These are phyloP conservation scores for Ganaspis brasiliensis DNA, from an alignment of 2,888 invertebrate species.

Conservation along the genomic window DNA sequence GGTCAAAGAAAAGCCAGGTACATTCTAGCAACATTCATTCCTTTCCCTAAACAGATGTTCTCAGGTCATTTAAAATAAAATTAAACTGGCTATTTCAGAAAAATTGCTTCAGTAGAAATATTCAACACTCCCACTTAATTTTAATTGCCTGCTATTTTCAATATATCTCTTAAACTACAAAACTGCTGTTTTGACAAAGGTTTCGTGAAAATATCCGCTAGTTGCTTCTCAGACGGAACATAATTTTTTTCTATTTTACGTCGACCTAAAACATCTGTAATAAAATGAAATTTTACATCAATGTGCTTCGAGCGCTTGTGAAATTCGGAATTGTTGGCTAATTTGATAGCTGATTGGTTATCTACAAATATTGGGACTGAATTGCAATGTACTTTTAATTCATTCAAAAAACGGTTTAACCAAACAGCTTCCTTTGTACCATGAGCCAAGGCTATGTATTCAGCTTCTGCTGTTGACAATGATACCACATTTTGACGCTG, in stretches of 20 bases:
- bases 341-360: constrained; percentile 56
- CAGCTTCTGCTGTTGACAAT: constrained; percentile 59
- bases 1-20: too few relatives aligned
- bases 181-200: not conserved
- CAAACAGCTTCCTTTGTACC: constrained; percentile 58
- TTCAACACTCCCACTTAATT: constrained; percentile 13
- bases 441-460: constrained; percentile 58
- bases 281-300: constrained; percentile 50
- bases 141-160: not conserved
- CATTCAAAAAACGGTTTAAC: constrained; percentile 47
- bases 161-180: not conserved
- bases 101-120: too few relatives aligned
- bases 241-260: constrained; percentile 37
- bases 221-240: constrained; percentile 45
- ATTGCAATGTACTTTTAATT: constrained; percentile 46
- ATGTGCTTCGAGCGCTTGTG: constrained; percentile 54
- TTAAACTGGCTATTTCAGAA: too few relatives aligned
- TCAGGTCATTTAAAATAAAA: too few relatives aligned
- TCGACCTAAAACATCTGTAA: constrained; percentile 34
- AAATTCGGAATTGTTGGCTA: constrained; percentile 53
- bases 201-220: constrained; percentile 55
- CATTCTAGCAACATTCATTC: too few relatives aligned
- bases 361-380: constrained; percentile 51
- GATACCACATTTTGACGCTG: constrained; percentile 54
- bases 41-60: too few relatives aligned